A percentile compares a stretch with the other conserved stretches of the same genome.
These are phyloP conservation scores for Pipra filicauda DNA, from an alignment of 2,113 vertebrate genomes.

Conservation along the genomic window DNA sequence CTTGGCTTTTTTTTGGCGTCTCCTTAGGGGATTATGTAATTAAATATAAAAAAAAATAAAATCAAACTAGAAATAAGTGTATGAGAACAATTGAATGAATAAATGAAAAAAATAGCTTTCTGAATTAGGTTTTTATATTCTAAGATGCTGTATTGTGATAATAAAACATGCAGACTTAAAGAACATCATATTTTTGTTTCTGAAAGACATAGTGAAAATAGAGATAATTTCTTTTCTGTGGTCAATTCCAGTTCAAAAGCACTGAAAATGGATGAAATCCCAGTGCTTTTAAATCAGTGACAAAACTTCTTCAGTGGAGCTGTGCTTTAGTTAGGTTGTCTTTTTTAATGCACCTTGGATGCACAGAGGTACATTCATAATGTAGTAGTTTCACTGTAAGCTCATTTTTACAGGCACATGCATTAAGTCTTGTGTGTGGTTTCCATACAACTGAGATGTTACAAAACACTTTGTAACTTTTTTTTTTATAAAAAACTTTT, in stretches of 20 bases:
- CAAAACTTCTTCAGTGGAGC: neutral
- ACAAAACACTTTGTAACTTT: neutral
- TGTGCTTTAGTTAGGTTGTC: neutral
- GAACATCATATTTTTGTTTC: neutral
- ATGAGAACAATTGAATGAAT: neutral
- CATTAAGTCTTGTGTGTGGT: neutral
- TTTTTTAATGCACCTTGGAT: neutral
- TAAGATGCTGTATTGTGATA: neutral
- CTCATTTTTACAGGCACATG: neutral
- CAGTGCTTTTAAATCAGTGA: neutral
- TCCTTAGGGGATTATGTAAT: slow-evolving; percentile 39
- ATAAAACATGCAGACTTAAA: neutral
- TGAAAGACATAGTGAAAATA: neutral
- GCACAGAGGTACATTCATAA: neutral
- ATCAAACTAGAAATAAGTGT: neutral
- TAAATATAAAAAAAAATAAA: slow-evolving; percentile 11
- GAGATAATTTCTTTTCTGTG: neutral
- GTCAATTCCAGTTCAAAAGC: neutral
- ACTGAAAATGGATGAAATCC: neutral
- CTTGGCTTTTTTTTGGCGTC: neutral
- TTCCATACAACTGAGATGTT: neutral
- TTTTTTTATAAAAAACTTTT: neutral
- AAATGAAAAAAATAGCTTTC: neutral
- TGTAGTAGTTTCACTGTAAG: neutral
- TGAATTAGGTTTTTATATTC: neutral